phyloP scores from a whole-genome alignment of 2,888 invertebrate species.

The Phengaris arion region DNA sequence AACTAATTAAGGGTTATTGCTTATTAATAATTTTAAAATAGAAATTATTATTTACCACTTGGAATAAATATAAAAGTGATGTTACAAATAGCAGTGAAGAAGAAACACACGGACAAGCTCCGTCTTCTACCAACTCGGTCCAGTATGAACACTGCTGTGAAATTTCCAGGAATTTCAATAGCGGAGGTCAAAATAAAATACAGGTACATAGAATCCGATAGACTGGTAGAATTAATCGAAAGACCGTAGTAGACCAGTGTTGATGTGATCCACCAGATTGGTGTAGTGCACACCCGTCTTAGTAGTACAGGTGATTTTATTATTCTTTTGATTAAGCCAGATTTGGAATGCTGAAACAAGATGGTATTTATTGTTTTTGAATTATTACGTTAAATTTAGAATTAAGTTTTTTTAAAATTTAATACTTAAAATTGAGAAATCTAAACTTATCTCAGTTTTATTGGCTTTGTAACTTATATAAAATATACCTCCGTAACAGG shows the following conservation, averaged over 20 bases:
- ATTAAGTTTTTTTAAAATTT: too few species aligned
- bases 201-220: constrained; percentile 82
- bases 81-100: constrained; percentile 39
- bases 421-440: too few species aligned
- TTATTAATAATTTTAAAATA: too few species aligned
- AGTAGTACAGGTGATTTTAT: constrained; percentile 72
- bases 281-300: constrained; percentile 73
- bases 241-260: constrained; percentile 84
- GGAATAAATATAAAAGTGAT: constrained; percentile 41
- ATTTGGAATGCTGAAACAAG: constrained; percentile 28
- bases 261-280: constrained; percentile 83
- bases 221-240: constrained; percentile 81
- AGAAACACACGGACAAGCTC: constrained; percentile 77
- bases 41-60: constrained; percentile 37
- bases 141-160: constrained; percentile 79
- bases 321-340: constrained; percentile 53
- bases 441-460: too few species aligned
- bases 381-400: too few species aligned
- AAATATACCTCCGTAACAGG: constrained; percentile 13
- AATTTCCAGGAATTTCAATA: constrained; percentile 84
- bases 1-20: too few species aligned
- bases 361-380: background rate
- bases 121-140: constrained; percentile 80
- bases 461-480: background rate
- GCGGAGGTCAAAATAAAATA: constrained; percentile 81